phyloP scores from a whole-genome alignment of 1,140 invertebrate genomes.

The Matsumurasca onukii region DNA sequence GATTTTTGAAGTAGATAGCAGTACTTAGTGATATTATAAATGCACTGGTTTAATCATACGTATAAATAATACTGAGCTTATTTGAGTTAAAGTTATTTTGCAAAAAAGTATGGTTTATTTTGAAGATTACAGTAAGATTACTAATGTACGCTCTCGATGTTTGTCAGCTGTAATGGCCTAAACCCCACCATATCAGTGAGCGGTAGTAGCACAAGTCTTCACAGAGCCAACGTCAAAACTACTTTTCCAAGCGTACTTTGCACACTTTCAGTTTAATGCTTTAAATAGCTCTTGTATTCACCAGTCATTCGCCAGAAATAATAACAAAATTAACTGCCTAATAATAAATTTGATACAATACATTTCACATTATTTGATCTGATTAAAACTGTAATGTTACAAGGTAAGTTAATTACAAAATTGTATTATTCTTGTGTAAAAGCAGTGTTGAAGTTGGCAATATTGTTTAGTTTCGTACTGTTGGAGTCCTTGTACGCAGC shows the following conservation, averaged over 20 bases:
- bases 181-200: neutral
- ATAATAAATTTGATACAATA: neutral
- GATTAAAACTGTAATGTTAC: neutral
- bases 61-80: neutral
- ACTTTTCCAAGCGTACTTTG: neutral
- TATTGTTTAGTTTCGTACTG: neutral
- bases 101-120: too few relatives aligned
- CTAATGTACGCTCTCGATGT: too few relatives aligned
- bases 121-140: too few relatives aligned
- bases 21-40: slow-evolving; percentile 16
- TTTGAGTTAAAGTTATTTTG: neutral
- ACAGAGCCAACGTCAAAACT: neutral
- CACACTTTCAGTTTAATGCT: too few relatives aligned
- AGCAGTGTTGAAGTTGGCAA: neutral
- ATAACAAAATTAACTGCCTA: neutral
- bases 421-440: neutral
- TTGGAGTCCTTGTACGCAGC: neutral
- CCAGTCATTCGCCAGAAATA: neutral
- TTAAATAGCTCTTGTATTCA: too few relatives aligned
- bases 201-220: neutral
- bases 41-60: neutral
- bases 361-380: neutral
- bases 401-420: neutral
- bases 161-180: neutral
- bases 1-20: slow-evolving; percentile 10